These are phyloP conservation scores for Leptestheria dahalacensis DNA, from an alignment of 1,140 invertebrate genomes.

Conservation along the genomic window DNA sequence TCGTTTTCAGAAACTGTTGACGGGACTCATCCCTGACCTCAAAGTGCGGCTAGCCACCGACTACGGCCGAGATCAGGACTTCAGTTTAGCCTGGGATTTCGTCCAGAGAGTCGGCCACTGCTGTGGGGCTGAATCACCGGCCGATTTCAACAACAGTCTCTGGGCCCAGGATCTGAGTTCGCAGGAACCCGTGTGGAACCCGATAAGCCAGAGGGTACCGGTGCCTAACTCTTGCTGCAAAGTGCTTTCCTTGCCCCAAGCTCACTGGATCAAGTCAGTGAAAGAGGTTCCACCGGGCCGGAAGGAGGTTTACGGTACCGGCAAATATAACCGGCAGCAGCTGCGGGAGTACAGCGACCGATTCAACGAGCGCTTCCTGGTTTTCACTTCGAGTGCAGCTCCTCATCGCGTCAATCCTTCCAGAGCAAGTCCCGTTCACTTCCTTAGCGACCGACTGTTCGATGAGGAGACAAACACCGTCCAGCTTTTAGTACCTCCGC, in stretches of 20 bases:
- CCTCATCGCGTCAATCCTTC: not conserved
- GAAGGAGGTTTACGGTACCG: conserved; percentile 12
- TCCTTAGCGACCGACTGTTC: not conserved
- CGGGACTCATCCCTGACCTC: conserved; percentile 50
- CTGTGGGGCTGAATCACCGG: conserved; percentile 55
- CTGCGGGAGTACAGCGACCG: conserved; percentile 7
- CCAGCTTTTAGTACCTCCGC: not conserved
- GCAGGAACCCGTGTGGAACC: not conserved
- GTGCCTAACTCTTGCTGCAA: conserved; percentile 16
- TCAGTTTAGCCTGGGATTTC: conserved; percentile 62
- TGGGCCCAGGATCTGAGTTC: conserved; percentile 3
- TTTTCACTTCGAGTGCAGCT: not conserved
- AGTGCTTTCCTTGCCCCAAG: not conserved
- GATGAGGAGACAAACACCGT: not conserved
- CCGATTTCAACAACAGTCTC: conserved; percentile 37
- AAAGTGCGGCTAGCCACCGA: conserved; percentile 37
- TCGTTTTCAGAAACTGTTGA: conserved; percentile 54
- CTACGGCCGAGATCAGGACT: conserved; percentile 54
- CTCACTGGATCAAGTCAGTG: not conserved
- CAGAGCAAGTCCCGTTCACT: not conserved
- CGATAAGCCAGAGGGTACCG: not conserved
- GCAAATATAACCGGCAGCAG: conserved; percentile 8
- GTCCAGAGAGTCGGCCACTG: conserved; percentile 58
- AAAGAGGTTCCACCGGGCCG: conserved; percentile 12
- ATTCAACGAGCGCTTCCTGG: conserved; percentile 1